Evolutionary conservation across 2,113 vertebrate species (phyloP), one percentile per base, ranked within the genome.

Genomic region (Hyla sarda): DNA sequence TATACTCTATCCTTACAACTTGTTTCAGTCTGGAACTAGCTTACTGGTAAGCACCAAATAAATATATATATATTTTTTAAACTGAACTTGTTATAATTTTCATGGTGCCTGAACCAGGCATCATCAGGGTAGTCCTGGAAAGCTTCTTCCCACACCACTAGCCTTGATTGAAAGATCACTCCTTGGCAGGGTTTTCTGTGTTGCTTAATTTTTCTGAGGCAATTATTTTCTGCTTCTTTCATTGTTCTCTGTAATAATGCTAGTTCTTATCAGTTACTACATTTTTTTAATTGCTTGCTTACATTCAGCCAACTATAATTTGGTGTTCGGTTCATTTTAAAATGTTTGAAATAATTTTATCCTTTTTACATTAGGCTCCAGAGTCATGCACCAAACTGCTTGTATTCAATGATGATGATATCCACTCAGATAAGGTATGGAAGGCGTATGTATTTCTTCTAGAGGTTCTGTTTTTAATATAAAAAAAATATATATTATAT

Each of bases 1-100:
- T 32, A 94, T 98, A 37, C 96, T 99, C 77, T 97, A 99, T 85
- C 98, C 98, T 10, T 99, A 98, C 95, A 97, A 97, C 85, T 91
- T 99, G 76, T 99, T 99, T 91, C 95, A 98, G 89, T 95, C 93
- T 5, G 97, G 98, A 86, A 92, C 97, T 0, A 99, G 97, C 88
- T 92, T 99, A 23, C 87, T 97, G 96, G 98, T 99, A 91, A 96
- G 97, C 92, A 1, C 74, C 41, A 48, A 1, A 32, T 32, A 45
- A 45, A 45, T 45, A 10, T 45, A 45, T 25, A n/a, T n/a, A n/a
- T n/a, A n/a, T n/a, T n/a, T n/a, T n/a, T n/a, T n/a, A n/a, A n/a
- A n/a, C n/a, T n/a, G n/a, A n/a, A n/a, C n/a, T n/a, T n/a, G n/a
- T n/a, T n/a, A n/a, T n/a, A n/a, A n/a, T n/a, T n/a, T n/a, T n/a